These are phyloP conservation scores for Zeugodacus cucurbitae DNA, from an alignment of 1,140 invertebrate genomes.

Conservation along the genomic window DNA sequence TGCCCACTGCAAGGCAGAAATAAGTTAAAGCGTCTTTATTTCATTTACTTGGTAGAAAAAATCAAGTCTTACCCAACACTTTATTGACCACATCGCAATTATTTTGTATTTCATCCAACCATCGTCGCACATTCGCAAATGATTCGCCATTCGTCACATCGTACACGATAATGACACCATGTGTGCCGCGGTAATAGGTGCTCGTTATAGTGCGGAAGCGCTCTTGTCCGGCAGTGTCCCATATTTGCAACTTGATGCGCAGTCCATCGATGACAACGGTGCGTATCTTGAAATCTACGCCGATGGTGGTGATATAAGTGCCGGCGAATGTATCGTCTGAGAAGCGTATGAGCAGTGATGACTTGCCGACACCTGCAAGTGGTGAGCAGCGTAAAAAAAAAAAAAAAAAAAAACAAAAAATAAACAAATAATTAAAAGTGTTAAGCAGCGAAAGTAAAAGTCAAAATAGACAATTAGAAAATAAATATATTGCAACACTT, in stretches of 20 bases:
- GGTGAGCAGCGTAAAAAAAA: not conserved
- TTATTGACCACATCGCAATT: constrained; percentile 99
- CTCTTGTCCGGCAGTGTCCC: constrained; percentile 93
- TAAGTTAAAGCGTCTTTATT: not conserved
- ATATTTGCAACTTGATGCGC: constrained; percentile 98
- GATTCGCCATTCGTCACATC: constrained; percentile 99
- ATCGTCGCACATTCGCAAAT: constrained; percentile 98
- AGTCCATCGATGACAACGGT: constrained; percentile 95
- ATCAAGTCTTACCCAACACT: constrained; percentile 84
- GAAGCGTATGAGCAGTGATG: constrained; percentile 95
- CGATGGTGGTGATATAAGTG: constrained; percentile 99
- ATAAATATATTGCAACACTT: not conserved
- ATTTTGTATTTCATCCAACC: constrained; percentile 98
- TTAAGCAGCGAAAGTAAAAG: not conserved
- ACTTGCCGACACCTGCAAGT: constrained; percentile 93
- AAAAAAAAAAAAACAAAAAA: not conserved
- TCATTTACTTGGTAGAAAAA: not conserved
- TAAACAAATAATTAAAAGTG: not conserved
- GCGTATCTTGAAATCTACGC: constrained; percentile 99
- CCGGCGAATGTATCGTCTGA: constrained; percentile 98
- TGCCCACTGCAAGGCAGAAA: constrained; percentile 83
- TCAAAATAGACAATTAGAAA: not conserved
- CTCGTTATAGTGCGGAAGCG: constrained; percentile 71
- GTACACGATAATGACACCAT: constrained; percentile 99
- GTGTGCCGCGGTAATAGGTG: constrained; percentile 97